Evolutionary conservation across 1,140 invertebrate species (phyloP).

Genomic region (Helicoverpa zea): DNA sequence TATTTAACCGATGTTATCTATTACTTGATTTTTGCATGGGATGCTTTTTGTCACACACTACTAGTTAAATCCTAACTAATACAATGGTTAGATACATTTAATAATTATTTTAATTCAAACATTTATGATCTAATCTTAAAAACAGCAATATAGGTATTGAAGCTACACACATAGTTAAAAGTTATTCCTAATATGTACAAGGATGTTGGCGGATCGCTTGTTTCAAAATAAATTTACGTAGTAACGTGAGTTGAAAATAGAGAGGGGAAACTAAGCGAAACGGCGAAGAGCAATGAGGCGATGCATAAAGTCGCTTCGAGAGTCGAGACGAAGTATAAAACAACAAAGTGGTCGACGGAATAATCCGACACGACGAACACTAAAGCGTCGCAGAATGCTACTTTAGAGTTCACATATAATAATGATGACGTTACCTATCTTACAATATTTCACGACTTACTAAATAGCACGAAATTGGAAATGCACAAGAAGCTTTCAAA

Average conservation of each 20-base stretch:
- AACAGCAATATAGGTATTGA: too few species aligned
- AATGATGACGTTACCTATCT: slow-evolving; percentile 77
- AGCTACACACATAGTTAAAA: neutral
- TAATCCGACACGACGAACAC: slow-evolving; percentile 77
- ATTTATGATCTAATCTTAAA: too few species aligned
- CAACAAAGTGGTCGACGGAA: slow-evolving; percentile 84
- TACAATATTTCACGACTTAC: slow-evolving; percentile 56
- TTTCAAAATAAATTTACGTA: slow-evolving; percentile 84
- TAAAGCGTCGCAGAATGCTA: slow-evolving; percentile 74
- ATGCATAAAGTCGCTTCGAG: slow-evolving; percentile 82
- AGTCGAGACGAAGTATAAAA: slow-evolving; percentile 83
- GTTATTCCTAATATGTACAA: slow-evolving; percentile 45
- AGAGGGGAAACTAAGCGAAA: slow-evolving; percentile 81
- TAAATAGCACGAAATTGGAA: slow-evolving; percentile 51
- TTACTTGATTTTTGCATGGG: neutral
- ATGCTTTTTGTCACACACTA: neutral
- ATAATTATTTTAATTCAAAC: neutral
- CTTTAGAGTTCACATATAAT: slow-evolving; percentile 80
- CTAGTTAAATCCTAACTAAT: neutral
- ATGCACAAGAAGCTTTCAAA: slow-evolving; percentile 4
- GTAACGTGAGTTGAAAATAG: slow-evolving; percentile 81
- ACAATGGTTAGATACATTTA: too few species aligned
- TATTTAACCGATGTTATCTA: slow-evolving; percentile 8
- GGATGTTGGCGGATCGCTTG: slow-evolving; percentile 67
- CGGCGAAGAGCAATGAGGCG: slow-evolving; percentile 83